Evolutionary conservation across 1,140 invertebrate species (phyloP).

Genomic region (Nasonia giraulti): DNA sequence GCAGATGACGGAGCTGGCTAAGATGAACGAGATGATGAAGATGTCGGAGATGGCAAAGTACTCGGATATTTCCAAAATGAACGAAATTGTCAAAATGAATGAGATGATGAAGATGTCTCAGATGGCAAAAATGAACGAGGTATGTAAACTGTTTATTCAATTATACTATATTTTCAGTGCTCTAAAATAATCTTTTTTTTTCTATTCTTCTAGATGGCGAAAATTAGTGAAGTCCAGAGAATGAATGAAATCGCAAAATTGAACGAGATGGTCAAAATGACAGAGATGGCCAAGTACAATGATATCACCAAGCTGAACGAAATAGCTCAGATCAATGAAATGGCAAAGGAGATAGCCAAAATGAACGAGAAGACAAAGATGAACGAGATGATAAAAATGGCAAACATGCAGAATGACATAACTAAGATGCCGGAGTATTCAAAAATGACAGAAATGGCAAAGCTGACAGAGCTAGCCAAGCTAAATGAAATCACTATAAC

Average conservation of each 20-base stretch:
- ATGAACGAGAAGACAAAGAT: constrained; percentile 73
- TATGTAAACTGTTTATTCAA: background rate
- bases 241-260: constrained; percentile 72
- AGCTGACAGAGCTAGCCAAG: constrained; percentile 71
- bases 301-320: constrained; percentile 68
- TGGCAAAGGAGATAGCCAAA: constrained; percentile 72
- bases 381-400: constrained; percentile 74
- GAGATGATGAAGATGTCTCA: constrained; percentile 73
- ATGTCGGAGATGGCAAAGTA: constrained; percentile 72
- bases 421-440: constrained; percentile 70
- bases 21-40: constrained; percentile 73
- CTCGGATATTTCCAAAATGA: constrained; percentile 70
- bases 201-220: constrained; percentile 57
- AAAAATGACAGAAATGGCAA: constrained; percentile 73
- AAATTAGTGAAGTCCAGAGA: constrained; percentile 68
- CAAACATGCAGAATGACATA: constrained; percentile 71
- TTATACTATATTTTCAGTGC: background rate
- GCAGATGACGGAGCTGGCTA: constrained; percentile 69
- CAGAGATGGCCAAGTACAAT: constrained; percentile 72
- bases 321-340: constrained; percentile 72
- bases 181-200: background rate
- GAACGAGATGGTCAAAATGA: constrained; percentile 73
- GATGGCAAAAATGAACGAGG: constrained; percentile 67
- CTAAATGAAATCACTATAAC: constrained; percentile 73
- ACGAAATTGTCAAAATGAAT: constrained; percentile 67